Base-by-base conservation (phyloP, 2,888 invertebrate species). In the Pollenia griseotomentosa region DNA sequence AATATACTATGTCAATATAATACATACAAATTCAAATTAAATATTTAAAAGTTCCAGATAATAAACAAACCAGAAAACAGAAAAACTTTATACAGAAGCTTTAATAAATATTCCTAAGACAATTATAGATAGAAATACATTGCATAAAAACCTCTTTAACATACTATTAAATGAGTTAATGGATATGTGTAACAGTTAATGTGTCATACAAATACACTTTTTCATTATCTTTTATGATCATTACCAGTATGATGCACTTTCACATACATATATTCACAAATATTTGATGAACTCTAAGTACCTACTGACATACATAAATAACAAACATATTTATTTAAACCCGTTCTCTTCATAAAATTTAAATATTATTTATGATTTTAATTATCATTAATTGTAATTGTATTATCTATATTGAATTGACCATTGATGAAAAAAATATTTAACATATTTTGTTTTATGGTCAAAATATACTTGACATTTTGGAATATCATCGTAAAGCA, bases 21-120 rank as follows among this genome's bases (percentile, higher is more conserved):
- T 57, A 65, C 57, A 40, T 14, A 40, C 51, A 44, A 51, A 6
- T 33, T 33, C 6, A 6, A 33, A 33, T 33, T 33, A 33, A 33
- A 33, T 33, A 33, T 33, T 33, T 33, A 0, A 33, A 33, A 33
- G 4, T 33, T 33, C 6, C 33, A 5, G 33, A 33, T 33, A 33
- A 33, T 6, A 33, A 33, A 33, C 33, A 33, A 33, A 33, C 33
- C 6, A 33, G 33, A 33, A 33, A 33, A 4, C 33, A 33, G 8
- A 48, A 40, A 12, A 16, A 59, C 16, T 53, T 42, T 53, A 10
- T 48, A 44, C 61, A 53, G 80, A 46, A 68, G 78, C 57, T 42
- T 59, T 59, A 79, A 42, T 14, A 55, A 80, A 80, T 80, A 71
- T 46, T 33, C 14, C 23, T 53, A 19, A 65, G 55, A 55, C 33